phyloP scores from a whole-genome alignment of 2,113 vertebrate species.

The Syngnathus typhle region DNA sequence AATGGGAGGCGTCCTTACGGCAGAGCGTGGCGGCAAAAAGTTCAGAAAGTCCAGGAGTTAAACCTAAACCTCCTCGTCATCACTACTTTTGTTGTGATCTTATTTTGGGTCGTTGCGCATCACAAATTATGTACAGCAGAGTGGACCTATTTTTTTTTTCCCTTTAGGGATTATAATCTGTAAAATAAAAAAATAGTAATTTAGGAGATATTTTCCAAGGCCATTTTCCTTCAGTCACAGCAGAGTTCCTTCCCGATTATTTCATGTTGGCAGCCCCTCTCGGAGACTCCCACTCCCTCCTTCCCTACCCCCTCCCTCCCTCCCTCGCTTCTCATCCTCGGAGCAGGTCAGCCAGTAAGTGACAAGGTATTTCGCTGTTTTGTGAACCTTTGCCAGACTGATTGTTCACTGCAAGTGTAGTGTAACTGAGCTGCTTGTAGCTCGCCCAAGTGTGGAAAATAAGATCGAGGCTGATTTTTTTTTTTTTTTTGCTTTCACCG shows the following conservation, averaged over 20 bases:
- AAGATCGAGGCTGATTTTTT: constrained; percentile 75
- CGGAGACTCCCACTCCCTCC: not conserved
- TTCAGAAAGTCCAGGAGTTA: not conserved
- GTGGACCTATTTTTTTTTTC: not conserved
- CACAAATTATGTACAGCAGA: not conserved
- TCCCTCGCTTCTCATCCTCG: constrained; percentile 51
- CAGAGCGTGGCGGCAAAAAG: not conserved
- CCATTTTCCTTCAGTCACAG: not conserved
- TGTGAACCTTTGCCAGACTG: constrained; percentile 82
- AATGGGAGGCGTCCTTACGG: not conserved
- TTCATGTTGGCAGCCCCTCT: constrained; percentile 9
- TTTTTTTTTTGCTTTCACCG: not conserved
- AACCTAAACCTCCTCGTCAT: not conserved
- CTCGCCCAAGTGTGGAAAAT: constrained; percentile 86
- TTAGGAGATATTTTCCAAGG: not conserved
- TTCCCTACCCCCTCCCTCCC: not conserved
- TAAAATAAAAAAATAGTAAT: not conserved
- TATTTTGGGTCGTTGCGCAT: not conserved
- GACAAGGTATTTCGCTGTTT: constrained; percentile 83
- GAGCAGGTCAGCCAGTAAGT: constrained; percentile 77
- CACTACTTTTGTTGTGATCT: not conserved
- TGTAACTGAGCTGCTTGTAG: constrained; percentile 85
- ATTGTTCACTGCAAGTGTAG: constrained; percentile 82
- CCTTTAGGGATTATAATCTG: not conserved
- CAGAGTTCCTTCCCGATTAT: constrained; percentile 40